phyloP scores from a whole-genome alignment of 2,888 invertebrate species.

The Synanthedon tipuliformis region DNA sequence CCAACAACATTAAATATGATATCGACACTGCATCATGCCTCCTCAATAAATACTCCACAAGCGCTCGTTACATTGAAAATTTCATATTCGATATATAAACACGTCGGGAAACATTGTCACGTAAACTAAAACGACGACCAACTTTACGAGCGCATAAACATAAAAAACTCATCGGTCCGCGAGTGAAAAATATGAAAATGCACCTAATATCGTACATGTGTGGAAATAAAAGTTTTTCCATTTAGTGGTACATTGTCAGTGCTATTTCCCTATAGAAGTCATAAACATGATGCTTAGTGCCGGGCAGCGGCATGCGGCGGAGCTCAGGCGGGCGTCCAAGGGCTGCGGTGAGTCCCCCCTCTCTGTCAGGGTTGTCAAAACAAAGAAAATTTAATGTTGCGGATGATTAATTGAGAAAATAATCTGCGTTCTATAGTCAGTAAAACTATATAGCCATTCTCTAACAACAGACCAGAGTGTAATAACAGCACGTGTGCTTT shows the following conservation, averaged over 20 bases:
- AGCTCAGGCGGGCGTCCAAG: background rate
- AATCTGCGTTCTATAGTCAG: too few species aligned
- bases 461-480: too few species aligned
- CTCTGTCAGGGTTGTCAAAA: background rate
- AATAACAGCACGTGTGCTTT: too few species aligned
- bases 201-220: constrained; percentile 51
- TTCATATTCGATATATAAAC: constrained; percentile 48
- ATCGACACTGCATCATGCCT: constrained; percentile 25
- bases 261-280: constrained; percentile 68
- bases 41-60: constrained; percentile 31
- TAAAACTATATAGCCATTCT: too few species aligned
- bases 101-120: constrained; percentile 53
- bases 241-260: constrained; percentile 45
- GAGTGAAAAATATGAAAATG: constrained; percentile 57
- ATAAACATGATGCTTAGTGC: constrained; percentile 52
- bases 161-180: constrained; percentile 60
- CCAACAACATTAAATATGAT: constrained; percentile 4
- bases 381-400: too few species aligned
- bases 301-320: constrained; percentile 11
- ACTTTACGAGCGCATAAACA: constrained; percentile 62
- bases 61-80: constrained; percentile 43
- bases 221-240: constrained; percentile 62
- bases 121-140: constrained; percentile 45
- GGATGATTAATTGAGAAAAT: too few species aligned
- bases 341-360: background rate